Conservation (phyloP, 2,797 vertebrate genomes). For the Rhodeus uyekii region DNA sequence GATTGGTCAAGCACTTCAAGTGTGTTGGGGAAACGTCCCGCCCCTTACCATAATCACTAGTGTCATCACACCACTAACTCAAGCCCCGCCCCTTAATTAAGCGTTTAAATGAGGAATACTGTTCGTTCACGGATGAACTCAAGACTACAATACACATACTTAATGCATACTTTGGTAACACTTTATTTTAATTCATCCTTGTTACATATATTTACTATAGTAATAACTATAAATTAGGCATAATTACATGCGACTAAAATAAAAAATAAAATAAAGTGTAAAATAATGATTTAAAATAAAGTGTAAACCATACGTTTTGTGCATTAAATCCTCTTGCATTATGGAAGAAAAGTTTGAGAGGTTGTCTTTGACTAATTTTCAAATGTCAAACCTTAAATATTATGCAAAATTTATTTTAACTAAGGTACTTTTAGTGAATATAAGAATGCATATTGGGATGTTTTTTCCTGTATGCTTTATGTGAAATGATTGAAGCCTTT, state of each 20-base stretch:
- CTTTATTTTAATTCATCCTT: too few species aligned
- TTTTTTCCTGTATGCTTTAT: background rate
- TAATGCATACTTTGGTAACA: background rate
- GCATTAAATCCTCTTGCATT: background rate
- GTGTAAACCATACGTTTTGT: too few species aligned
- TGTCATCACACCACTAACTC: background rate
- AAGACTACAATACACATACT: background rate
- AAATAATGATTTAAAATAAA: too few species aligned
- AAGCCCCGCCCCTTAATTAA: background rate
- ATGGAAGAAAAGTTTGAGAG: background rate
- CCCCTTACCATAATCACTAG: rapidly evolving
- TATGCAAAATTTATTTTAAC: background rate
- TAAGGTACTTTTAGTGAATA: background rate
- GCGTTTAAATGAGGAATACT: background rate
- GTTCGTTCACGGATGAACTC: too few species aligned
- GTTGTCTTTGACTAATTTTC: background rate
- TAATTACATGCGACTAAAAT: too few species aligned
- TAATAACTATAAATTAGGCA: too few species aligned
- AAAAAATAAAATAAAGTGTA: too few species aligned
- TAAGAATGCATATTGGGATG: background rate
- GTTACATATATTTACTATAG: too few species aligned
- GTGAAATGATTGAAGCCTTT: background rate
- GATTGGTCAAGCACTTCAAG: background rate
- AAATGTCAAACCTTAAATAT: background rate
- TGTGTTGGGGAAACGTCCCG: background rate